Evolutionary conservation across 2,888 invertebrate species (phyloP).

Genomic region (Drosophila ezoana): DNA sequence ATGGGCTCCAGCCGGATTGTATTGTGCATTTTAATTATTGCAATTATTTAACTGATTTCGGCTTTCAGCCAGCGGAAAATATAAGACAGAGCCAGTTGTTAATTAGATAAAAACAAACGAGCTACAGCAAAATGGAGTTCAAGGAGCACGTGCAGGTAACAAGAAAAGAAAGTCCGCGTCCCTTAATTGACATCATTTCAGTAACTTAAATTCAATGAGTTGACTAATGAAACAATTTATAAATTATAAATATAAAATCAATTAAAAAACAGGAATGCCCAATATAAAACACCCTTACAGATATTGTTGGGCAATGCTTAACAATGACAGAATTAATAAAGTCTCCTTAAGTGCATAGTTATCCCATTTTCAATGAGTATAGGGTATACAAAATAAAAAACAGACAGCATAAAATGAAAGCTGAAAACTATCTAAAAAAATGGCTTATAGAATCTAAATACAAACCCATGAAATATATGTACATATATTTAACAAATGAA

Average conservation of each 20-base stretch:
- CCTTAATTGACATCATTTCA: conserved; percentile 6
- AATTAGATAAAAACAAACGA: conserved; percentile 48
- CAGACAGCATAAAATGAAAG: too few relatives aligned
- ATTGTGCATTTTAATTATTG: conserved; percentile 60
- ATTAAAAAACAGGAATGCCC: background rate
- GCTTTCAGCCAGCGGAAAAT: conserved; percentile 17
- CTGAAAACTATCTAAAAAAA: too few relatives aligned
- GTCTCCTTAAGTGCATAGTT: too few relatives aligned
- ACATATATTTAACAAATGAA: background rate
- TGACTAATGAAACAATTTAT: background rate
- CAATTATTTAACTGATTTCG: conserved; percentile 57
- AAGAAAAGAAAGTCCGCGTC: conserved; percentile 13
- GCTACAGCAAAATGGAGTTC: conserved; percentile 15
- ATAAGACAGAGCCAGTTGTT: conserved; percentile 18
- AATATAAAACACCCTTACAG: too few relatives aligned
- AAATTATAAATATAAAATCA: background rate
- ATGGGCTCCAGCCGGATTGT: conserved; percentile 14
- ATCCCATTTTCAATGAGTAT: too few relatives aligned
- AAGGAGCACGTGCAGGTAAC: conserved; percentile 9
- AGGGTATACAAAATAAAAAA: too few relatives aligned
- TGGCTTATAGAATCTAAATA: too few relatives aligned
- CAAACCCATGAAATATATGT: too few relatives aligned
- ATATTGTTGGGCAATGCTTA: too few relatives aligned
- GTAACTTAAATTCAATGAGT: conserved; percentile 1
- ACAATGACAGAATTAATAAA: too few relatives aligned